Conservation (phyloP, 2,113 vertebrate species). For the Agelaius tricolor region DNA sequence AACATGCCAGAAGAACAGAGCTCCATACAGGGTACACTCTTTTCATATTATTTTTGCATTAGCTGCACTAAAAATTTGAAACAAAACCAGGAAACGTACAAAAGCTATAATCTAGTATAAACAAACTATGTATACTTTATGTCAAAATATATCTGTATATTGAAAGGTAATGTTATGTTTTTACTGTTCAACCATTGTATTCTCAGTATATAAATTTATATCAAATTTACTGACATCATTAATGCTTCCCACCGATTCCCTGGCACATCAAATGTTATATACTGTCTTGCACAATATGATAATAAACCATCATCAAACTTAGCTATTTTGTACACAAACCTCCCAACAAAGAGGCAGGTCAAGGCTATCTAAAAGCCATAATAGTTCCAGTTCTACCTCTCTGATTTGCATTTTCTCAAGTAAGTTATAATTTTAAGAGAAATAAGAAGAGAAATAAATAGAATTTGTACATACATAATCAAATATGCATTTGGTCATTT, state of each 20-base stretch:
- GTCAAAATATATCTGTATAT: not conserved
- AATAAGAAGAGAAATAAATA: not conserved
- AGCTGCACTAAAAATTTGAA: not conserved
- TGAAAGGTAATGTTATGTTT: not conserved
- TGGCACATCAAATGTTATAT: not conserved
- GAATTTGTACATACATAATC: not conserved
- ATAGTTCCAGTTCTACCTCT: not conserved
- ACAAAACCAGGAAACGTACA: not conserved
- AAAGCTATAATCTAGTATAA: not conserved
- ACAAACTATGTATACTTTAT: not conserved
- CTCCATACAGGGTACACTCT: not conserved
- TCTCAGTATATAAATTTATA: not conserved
- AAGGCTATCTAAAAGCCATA: not conserved
- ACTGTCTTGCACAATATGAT: not conserved
- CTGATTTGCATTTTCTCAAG: not conserved
- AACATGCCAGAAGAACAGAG: not conserved
- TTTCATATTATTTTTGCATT: not conserved
- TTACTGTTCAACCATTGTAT: not conserved
- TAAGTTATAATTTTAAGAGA: not conserved
- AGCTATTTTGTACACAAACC: not conserved
- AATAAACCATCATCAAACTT: not conserved
- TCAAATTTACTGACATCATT: not conserved
- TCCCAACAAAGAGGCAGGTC: not conserved
- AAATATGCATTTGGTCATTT: not conserved
- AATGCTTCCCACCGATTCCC: constrained; percentile 1